Evolutionary conservation across 2,113 vertebrate genomes (phyloP).

Genomic region (Sminthopsis crassicaudata): DNA sequence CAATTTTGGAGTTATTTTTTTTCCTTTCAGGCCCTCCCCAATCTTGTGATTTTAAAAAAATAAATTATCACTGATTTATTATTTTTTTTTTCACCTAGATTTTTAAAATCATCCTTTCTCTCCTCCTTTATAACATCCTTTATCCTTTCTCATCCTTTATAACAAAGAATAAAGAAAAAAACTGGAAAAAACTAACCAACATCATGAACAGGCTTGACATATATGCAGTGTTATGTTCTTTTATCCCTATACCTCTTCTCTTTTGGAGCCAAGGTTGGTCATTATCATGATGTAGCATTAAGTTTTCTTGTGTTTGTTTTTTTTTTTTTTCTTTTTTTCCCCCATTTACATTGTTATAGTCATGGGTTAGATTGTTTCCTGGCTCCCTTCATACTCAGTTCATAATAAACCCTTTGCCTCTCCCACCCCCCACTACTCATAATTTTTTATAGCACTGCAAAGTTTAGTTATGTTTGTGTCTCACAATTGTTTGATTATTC

Average conservation of each 20-base stretch:
- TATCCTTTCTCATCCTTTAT: too few species aligned
- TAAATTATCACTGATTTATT: background rate
- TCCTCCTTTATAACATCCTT: too few species aligned
- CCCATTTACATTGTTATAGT: background rate
- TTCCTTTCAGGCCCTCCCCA: constrained; percentile 36
- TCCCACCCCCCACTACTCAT: background rate
- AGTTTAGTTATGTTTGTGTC: background rate
- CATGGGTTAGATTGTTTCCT: background rate
- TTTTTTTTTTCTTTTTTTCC: background rate
- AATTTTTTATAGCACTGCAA: background rate
- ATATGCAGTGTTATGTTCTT: background rate
- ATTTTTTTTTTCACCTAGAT: background rate
- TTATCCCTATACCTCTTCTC: background rate
- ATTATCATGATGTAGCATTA: background rate
- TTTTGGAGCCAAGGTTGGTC: background rate
- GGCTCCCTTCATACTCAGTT: background rate
- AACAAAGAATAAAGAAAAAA: background rate
- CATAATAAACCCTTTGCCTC: background rate
- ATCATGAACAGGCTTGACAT: background rate
- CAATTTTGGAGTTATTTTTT: background rate
- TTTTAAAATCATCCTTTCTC: background rate
- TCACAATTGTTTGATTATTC: background rate
- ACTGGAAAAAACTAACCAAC: background rate
- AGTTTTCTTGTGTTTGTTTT: background rate
- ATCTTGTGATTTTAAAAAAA: constrained; percentile 31